Evolutionary conservation across 2,888 invertebrate species (phyloP).

Genomic region (Nymphalis polychloros): DNA sequence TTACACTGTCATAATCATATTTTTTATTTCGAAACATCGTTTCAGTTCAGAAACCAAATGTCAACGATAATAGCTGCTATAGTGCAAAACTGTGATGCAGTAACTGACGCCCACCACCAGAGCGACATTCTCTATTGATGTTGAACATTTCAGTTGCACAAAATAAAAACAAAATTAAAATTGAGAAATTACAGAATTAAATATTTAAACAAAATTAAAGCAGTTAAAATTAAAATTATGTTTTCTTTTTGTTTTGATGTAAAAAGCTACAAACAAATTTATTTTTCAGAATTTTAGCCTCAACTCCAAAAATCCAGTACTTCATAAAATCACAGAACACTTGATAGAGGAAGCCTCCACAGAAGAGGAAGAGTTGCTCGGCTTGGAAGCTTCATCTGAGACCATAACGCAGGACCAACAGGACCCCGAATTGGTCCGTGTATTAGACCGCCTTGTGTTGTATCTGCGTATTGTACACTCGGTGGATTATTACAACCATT

Average conservation of each 20-base stretch:
- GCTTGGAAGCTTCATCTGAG: slow-evolving; percentile 78
- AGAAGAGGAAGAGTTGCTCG: slow-evolving; percentile 97
- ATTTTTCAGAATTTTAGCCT: slow-evolving; percentile 80
- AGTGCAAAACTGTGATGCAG: too few relatives aligned
- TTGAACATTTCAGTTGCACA: too few relatives aligned
- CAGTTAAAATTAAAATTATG: too few relatives aligned
- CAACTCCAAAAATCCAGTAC: slow-evolving; percentile 93
- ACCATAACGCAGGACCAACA: slow-evolving; percentile 54
- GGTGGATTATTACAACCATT: slow-evolving; percentile 99
- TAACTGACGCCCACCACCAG: too few relatives aligned
- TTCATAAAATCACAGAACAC: slow-evolving; percentile 98
- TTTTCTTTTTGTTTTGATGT: too few relatives aligned
- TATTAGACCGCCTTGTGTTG: slow-evolving; percentile 90
- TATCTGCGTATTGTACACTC: slow-evolving; percentile 98
- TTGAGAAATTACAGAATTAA: too few relatives aligned
- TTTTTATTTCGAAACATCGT: background rate
- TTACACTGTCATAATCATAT: background rate
- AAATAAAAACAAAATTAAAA: too few relatives aligned
- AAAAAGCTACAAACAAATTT: background rate
- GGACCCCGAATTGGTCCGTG: slow-evolving; percentile 81
- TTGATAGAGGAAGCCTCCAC: slow-evolving; percentile 98
- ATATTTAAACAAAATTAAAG: too few relatives aligned
- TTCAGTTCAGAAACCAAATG: too few relatives aligned
- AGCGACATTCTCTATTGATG: too few relatives aligned
- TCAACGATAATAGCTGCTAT: too few relatives aligned